Percentiles rank a stretch among this genome's conserved stretches.
Evolutionary conservation across 2,797 vertebrate genomes (phyloP).

Genomic region (Tapera naevia): DNA sequence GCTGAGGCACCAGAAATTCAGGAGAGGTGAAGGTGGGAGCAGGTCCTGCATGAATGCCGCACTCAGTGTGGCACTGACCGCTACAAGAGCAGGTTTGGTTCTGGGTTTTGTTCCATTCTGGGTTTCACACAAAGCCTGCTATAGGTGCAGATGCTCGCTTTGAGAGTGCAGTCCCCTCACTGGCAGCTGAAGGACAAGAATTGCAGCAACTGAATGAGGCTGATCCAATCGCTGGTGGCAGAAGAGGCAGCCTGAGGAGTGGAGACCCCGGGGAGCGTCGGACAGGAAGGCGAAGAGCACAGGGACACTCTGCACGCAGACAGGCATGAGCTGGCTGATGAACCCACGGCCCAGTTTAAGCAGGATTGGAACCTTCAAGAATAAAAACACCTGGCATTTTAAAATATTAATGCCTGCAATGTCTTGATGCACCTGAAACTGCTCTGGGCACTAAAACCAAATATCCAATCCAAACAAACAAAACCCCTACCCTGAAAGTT

Average conservation of each 20-base stretch:
- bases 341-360: not conserved
- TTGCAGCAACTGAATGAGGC: not conserved
- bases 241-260: not conserved
- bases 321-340: not conserved
- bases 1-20: not conserved
- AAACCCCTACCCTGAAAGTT: not conserved
- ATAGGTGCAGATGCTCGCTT: rapidly evolving
- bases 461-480: not conserved
- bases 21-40: not conserved
- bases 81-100: not conserved
- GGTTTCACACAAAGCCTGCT: not conserved
- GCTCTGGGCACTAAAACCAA: not conserved
- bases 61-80: not conserved
- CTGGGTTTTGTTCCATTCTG: not conserved
- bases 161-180: not conserved
- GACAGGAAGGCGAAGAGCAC: rapidly evolving
- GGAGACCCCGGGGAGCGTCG: too few relatives aligned
- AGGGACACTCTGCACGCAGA: rapidly evolving
- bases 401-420: not conserved
- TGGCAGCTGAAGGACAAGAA: not conserved
- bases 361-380: not conserved
- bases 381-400: not conserved
- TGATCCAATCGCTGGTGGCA: rapidly evolving
- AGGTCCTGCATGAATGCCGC: not conserved
- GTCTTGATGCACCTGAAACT: not conserved